Percentiles rank a stretch among this genome's conserved stretches.
These are phyloP conservation scores for Scomber japonicus DNA, from an alignment of 2,113 vertebrate genomes.

Conservation along the genomic window DNA sequence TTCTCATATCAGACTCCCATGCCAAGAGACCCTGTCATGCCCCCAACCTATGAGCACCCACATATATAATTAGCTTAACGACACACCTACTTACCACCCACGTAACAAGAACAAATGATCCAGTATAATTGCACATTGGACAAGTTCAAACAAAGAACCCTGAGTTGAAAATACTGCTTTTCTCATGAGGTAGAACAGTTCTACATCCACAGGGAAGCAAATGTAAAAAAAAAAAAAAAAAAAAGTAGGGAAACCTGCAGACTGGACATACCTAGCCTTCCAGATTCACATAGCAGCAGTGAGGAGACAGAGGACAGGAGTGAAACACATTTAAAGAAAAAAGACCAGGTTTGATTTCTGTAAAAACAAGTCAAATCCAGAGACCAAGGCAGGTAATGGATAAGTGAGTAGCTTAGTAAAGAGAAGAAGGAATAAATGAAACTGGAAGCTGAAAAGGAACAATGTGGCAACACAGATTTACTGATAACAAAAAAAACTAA, in stretches of 20 bases:
- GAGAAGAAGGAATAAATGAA: conserved; percentile 30
- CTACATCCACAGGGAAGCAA: conserved; percentile 41
- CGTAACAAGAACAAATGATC: conserved; percentile 74
- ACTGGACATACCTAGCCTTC: conserved; percentile 29
- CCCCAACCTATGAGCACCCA: conserved; percentile 60
- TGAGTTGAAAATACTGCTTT: conserved; percentile 47
- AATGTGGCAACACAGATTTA: neutral
- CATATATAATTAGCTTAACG: conserved; percentile 77
- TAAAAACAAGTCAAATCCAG: neutral
- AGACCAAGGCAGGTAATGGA: neutral
- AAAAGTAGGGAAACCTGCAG: neutral
- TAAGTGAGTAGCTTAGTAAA: neutral
- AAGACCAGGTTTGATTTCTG: neutral
- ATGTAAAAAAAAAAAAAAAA: conserved; percentile 18
- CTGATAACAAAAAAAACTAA: conserved; percentile 11
- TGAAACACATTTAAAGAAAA: conserved; percentile 25
- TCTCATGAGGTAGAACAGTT: conserved; percentile 57
- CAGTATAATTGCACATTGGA: conserved; percentile 74
- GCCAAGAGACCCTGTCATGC: conserved; percentile 64
- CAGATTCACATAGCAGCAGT: conserved; percentile 25
- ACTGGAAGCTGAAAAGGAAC: neutral
- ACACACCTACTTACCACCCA: conserved; percentile 79
- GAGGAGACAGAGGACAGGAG: neutral
- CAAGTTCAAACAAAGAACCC: conserved; percentile 72
- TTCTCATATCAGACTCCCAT: conserved; percentile 35